Conservation (phyloP, 2,888 invertebrate genomes). For the Eilema caniola region DNA sequence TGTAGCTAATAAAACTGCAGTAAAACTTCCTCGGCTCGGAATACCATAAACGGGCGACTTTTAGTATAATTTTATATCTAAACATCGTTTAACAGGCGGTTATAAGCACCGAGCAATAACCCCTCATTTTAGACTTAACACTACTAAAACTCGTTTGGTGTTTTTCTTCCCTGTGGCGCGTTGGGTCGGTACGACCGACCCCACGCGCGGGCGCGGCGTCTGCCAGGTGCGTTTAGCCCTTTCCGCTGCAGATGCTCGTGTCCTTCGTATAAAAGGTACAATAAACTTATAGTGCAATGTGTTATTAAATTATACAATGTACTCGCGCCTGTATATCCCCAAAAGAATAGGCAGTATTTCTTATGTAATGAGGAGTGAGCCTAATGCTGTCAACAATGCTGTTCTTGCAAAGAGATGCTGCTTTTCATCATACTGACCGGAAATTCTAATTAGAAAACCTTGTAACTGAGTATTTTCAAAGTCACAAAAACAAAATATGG, state of each 20-base stretch:
- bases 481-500: neutral
- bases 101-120: constrained; percentile 58
- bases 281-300: constrained; percentile 50
- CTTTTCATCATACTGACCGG: too few species aligned
- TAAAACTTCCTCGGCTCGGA: constrained; percentile 52
- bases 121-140: constrained; percentile 63
- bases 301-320: constrained; percentile 23
- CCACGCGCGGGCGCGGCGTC: constrained; percentile 62
- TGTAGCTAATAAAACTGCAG: constrained; percentile 52
- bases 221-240: constrained; percentile 77
- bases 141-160: constrained; percentile 66
- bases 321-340: neutral
- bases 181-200: constrained; percentile 66
- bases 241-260: constrained; percentile 71
- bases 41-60: constrained; percentile 52
- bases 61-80: constrained; percentile 58
- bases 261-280: constrained; percentile 48
- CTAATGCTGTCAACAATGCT: neutral
- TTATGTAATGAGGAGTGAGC: neutral
- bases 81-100: constrained; percentile 56
- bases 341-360: neutral
- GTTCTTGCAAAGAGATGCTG: neutral
- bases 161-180: constrained; percentile 66
- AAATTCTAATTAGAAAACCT: too few species aligned
- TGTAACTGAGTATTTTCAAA: neutral